Evolutionary conservation across 2,888 invertebrate genomes (phyloP).

Genomic region (Homarus gammarus): DNA sequence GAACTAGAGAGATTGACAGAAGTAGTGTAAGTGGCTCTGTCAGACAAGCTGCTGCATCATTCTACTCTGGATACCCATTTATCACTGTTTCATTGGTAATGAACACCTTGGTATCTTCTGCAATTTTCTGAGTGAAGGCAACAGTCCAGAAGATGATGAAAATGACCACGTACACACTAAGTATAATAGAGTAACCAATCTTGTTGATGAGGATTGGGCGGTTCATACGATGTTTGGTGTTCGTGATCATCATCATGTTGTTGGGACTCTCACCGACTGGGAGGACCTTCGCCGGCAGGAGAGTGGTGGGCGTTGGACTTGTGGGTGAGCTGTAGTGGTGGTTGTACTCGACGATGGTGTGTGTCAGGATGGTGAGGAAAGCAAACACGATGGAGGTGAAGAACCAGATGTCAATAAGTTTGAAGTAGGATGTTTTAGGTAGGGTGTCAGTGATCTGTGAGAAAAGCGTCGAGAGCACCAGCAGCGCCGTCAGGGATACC

Average conservation of each 20-base stretch:
- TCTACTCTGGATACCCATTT: constrained; percentile 33
- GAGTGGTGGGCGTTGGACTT: background rate
- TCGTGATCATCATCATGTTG: background rate
- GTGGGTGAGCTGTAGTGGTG: constrained; percentile 54
- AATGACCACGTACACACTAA: constrained; percentile 40
- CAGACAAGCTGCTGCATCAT: background rate
- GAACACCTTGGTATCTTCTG: constrained; percentile 14
- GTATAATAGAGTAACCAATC: constrained; percentile 26
- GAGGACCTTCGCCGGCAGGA: background rate
- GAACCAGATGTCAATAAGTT: constrained; percentile 74
- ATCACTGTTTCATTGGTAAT: background rate
- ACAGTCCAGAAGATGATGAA: constrained; percentile 58
- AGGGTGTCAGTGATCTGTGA: constrained; percentile 45
- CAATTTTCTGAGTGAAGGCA: constrained; percentile 39
- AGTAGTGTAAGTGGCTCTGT: no score
- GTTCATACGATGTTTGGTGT: background rate
- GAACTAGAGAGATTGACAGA: no score
- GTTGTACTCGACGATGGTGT: constrained; percentile 55
- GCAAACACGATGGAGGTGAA: constrained; percentile 62
- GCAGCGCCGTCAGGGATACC: constrained; percentile 56
- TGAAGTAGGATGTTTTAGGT: constrained; percentile 63
- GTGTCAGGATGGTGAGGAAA: constrained; percentile 62
- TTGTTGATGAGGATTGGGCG: constrained; percentile 36
- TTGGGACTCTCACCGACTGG: background rate
- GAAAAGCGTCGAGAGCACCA: constrained; percentile 50